These are phyloP conservation scores for Drosophila maculinotata DNA, from an alignment of 2,888 invertebrate species.

Conservation along the genomic window DNA sequence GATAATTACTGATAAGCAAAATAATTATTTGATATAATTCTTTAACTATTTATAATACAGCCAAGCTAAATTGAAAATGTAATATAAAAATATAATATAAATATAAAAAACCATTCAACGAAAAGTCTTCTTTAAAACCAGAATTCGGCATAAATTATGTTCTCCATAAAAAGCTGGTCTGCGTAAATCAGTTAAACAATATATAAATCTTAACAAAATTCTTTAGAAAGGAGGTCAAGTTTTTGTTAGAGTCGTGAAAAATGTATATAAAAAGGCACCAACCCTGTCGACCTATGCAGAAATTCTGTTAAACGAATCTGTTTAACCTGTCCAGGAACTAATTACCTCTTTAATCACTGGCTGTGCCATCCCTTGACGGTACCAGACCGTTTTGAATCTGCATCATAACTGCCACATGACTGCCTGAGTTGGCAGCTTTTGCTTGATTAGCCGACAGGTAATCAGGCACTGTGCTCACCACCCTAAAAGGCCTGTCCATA, in stretches of 20 bases:
- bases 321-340: conserved; percentile 3
- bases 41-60: too few species aligned
- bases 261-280: conserved; percentile 40
- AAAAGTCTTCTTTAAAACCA: too few species aligned
- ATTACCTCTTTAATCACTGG: conserved; percentile 33
- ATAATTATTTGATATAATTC: too few species aligned
- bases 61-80: too few species aligned
- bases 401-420: conserved; percentile 43
- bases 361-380: conserved; percentile 12
- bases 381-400: conserved; percentile 3
- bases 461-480: conserved; percentile 28
- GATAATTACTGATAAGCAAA: too few species aligned
- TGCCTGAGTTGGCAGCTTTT: conserved; percentile 12
- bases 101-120: too few species aligned
- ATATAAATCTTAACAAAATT: conserved; percentile 38
- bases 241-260: conserved; percentile 53
- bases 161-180: background rate
- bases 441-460: conserved; percentile 54
- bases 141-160: too few species aligned
- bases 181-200: conserved; percentile 13
- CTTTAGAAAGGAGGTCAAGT: conserved; percentile 37
- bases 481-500: conserved; percentile 5
- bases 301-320: background rate
- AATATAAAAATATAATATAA: too few species aligned
- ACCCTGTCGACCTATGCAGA: too few species aligned